Evolutionary conservation across 2,113 vertebrate genomes (phyloP).

Genomic region (Dipodomys stephensi): DNA sequence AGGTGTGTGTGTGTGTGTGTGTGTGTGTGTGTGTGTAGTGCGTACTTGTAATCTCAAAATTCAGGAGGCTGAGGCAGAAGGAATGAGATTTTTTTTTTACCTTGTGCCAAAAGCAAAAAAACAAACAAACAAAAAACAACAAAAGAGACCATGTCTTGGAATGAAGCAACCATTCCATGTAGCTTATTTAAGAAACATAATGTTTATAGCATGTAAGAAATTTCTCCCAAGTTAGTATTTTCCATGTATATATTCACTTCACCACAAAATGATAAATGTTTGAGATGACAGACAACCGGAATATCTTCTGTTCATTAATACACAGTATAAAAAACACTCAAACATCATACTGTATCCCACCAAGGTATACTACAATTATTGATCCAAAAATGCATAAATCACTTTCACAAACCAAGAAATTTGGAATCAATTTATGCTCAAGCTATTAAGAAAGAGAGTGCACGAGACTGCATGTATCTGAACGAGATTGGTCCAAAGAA

Average conservation of each 20-base stretch:
- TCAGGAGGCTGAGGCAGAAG: no score
- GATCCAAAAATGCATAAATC: not conserved
- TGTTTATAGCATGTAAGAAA: not conserved
- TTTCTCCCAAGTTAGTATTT: not conserved
- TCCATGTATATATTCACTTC: not conserved
- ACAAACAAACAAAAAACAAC: no score
- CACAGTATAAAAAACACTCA: not conserved
- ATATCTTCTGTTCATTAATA: not conserved
- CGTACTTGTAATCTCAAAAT: no score
- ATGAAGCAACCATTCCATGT: not conserved
- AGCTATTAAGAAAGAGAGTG: no score
- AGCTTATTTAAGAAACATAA: not conserved
- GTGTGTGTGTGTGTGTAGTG: no score
- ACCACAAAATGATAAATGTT: not conserved
- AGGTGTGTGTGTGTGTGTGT: no score
- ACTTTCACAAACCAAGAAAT: not conserved
- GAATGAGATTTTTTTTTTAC: no score
- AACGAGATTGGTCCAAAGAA: not conserved
- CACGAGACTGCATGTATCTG: no score
- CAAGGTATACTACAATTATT: not conserved
- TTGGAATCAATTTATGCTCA: not conserved
- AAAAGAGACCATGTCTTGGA: not conserved
- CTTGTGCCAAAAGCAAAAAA: not conserved
- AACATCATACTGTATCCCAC: not conserved
- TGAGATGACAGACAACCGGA: not conserved